These are phyloP conservation scores for Sula dactylatra DNA, from an alignment of 2,113 vertebrate species.

Conservation along the genomic window DNA sequence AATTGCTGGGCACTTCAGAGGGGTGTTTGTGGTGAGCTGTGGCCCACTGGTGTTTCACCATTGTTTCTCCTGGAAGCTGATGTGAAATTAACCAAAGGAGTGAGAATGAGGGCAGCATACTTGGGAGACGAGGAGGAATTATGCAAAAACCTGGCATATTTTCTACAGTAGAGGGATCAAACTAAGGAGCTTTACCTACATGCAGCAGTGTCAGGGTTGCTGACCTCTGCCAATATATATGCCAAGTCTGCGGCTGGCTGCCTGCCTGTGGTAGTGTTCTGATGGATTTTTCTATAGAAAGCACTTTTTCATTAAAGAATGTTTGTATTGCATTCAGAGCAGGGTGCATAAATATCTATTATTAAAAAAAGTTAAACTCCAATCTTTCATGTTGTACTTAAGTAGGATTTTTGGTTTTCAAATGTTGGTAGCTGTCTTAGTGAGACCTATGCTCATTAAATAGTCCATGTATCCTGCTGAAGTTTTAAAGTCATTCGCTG, in stretches of 20 bases:
- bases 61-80: conserved; percentile 21
- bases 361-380: neutral
- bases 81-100: conserved; percentile 18
- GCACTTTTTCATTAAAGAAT: conserved; percentile 19
- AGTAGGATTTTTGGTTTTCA: conserved; percentile 9
- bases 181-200: conserved; percentile 61
- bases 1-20: conserved; percentile 10
- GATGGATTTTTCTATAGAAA: conserved; percentile 44
- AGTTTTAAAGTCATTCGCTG: neutral
- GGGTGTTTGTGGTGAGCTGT: neutral
- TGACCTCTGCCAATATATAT: conserved; percentile 19
- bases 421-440: neutral
- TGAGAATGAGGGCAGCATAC: conserved; percentile 14
- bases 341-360: neutral
- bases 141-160: conserved; percentile 55
- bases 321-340: neutral
- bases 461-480: neutral
- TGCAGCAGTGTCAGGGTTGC: conserved; percentile 34
- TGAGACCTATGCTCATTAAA: neutral
- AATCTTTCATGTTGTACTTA: neutral
- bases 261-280: neutral
- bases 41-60: neutral
- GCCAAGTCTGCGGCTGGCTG: conserved; percentile 23
- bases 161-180: conserved; percentile 49
- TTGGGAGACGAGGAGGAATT: conserved; percentile 19